A percentile compares a stretch with the other conserved stretches of the same genome.
These are phyloP conservation scores for Drymonia ruficornis DNA, from an alignment of 2,888 invertebrate species.

Conservation along the genomic window DNA sequence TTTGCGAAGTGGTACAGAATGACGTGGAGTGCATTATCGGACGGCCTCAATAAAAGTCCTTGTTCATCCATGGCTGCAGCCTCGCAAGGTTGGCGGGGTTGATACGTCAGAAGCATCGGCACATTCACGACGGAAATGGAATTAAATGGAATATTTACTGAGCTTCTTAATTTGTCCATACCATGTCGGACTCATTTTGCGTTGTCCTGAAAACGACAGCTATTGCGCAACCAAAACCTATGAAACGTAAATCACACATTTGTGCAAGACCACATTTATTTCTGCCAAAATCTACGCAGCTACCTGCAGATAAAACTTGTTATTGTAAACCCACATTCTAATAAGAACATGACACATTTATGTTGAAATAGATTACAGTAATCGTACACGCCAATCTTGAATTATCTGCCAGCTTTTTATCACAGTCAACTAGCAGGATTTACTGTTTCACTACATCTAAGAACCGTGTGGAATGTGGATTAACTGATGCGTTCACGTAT, in stretches of 20 bases:
- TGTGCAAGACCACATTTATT: no score
- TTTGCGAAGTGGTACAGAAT: neutral
- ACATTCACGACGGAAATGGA: neutral
- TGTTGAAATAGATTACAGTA: neutral
- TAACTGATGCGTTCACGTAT: no score
- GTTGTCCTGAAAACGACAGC: no score
- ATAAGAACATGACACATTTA: slow-evolving; percentile 7
- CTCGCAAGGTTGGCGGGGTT: slow-evolving; percentile 24
- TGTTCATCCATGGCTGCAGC: slow-evolving; percentile 30
- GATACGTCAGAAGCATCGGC: slow-evolving; percentile 19
- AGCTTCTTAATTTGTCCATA: no score
- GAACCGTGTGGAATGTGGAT: neutral
- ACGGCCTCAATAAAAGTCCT: slow-evolving; percentile 32
- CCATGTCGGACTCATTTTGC: no score
- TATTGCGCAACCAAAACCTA: no score
- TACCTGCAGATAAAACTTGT: neutral
- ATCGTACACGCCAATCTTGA: neutral
- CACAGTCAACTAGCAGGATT: neutral
- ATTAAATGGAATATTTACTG: no score
- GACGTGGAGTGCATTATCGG: slow-evolving; percentile 22
- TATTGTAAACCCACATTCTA: slow-evolving; percentile 12
- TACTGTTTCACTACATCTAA: neutral
- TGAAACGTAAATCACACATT: no score
- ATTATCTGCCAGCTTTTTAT: neutral
- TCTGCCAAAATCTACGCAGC: no score